Conservation (phyloP, 2,113 vertebrate genomes). For the Micronisus gabar region DNA sequence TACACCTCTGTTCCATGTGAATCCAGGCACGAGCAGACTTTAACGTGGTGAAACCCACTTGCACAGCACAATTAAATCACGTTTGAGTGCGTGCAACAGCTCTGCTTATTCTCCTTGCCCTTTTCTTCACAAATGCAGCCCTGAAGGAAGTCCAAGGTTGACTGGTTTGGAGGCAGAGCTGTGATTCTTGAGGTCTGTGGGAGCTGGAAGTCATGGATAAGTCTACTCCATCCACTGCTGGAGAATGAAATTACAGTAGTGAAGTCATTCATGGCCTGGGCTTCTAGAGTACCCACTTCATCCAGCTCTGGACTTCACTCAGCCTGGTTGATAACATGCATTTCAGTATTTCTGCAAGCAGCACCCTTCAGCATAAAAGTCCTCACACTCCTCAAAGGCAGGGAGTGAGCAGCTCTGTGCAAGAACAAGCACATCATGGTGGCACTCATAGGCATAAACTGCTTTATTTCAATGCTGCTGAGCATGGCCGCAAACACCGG, state of each 20-base stretch:
- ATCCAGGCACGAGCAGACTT: rapidly evolving
- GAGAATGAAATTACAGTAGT: background rate
- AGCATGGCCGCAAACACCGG: rapidly evolving
- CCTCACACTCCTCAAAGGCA: background rate
- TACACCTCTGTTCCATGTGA: rapidly evolving
- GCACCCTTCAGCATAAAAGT: background rate
- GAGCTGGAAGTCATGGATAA: background rate
- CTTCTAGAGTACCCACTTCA: background rate
- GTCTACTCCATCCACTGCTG: background rate
- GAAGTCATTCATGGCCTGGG: background rate
- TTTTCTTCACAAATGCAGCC: background rate
- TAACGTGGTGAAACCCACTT: background rate
- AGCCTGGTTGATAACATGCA: background rate
- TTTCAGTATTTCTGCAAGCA: background rate
- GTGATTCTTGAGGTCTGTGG: background rate
- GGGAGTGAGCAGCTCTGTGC: background rate
- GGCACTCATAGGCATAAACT: background rate
- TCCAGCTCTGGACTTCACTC: background rate
- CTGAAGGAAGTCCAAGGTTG: background rate
- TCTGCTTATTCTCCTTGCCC: background rate
- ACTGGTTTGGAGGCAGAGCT: background rate
- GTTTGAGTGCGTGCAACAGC: rapidly evolving
- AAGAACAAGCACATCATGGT: background rate
- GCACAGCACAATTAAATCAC: background rate
- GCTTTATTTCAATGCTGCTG: background rate